Conservation (phyloP, 2,113 vertebrate species). For the Echinops telfairi region DNA sequence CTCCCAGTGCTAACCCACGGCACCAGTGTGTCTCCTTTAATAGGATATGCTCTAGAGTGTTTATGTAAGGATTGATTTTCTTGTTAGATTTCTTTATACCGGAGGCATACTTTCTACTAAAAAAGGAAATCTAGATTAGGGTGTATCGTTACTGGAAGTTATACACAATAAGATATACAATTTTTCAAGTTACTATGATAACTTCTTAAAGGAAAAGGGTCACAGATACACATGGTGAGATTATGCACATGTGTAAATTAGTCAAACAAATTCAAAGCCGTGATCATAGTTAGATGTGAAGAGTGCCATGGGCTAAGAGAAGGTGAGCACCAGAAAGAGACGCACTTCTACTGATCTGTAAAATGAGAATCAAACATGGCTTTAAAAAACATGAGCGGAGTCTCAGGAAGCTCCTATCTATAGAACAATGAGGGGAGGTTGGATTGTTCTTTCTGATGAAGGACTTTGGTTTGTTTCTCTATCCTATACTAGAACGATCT, state of each 20-base stretch:
- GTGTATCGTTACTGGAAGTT: neutral
- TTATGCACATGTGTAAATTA: neutral
- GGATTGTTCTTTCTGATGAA: neutral
- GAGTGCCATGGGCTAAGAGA: neutral
- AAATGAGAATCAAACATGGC: neutral
- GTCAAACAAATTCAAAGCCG: neutral
- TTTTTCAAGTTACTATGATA: too few relatives aligned
- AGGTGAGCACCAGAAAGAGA: neutral
- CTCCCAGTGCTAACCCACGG: too few relatives aligned
- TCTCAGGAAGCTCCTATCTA: neutral
- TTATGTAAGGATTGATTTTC: neutral
- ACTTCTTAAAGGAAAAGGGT: neutral
- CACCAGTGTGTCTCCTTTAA: too few relatives aligned
- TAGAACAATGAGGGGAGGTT: neutral
- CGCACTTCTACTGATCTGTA: neutral
- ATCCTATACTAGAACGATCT: neutral
- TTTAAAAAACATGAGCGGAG: neutral
- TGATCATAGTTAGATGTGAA: neutral
- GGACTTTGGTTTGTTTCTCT: neutral
- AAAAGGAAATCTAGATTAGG: neutral
- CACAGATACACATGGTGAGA: neutral
- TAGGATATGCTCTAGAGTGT: neutral
- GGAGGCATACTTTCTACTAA: neutral
- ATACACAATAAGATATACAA: too few relatives aligned
- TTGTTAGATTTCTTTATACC: slow-evolving; percentile 10